Conservation (phyloP, 2,888 invertebrate genomes). For the Ernsta delagoae region DNA sequence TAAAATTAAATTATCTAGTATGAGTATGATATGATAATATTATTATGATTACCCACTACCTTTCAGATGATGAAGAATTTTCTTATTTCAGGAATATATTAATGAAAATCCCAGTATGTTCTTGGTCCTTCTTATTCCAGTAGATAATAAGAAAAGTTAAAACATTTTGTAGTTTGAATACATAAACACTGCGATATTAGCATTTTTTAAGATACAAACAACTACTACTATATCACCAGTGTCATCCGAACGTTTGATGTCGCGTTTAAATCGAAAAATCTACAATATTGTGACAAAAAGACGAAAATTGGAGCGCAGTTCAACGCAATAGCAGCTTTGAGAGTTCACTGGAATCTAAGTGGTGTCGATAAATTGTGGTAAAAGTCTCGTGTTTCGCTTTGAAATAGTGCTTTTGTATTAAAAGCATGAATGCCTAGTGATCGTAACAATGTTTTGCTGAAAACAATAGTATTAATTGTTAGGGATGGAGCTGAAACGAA, state of each 20-base stretch:
- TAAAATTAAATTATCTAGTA: too few relatives aligned
- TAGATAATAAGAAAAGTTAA: too few relatives aligned
- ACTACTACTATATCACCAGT: neutral
- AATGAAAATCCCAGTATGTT: too few relatives aligned
- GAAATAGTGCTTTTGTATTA: neutral
- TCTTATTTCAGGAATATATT: too few relatives aligned
- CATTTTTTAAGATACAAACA: neutral
- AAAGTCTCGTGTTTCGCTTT: neutral
- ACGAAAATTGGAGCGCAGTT: neutral
- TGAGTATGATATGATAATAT: too few relatives aligned
- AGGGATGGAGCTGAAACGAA: neutral
- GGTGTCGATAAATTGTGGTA: neutral
- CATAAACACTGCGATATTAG: neutral
- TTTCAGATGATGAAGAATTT: too few relatives aligned
- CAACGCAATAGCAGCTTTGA: neutral
- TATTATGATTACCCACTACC: too few relatives aligned
- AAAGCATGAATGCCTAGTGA: neutral
- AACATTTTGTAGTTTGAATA: too few relatives aligned
- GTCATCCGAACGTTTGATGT: neutral
- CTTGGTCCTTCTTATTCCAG: too few relatives aligned
- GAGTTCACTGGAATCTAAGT: neutral
- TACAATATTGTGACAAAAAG: slow-evolving; percentile 2
- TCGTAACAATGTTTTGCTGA: neutral
- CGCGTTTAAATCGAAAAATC: neutral
- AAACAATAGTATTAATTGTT: neutral